A percentile compares a stretch with the other conserved stretches of the same genome.
These are phyloP conservation scores for Prunella strophiata DNA, from an alignment of 2,797 vertebrate genomes.

Conservation along the genomic window DNA sequence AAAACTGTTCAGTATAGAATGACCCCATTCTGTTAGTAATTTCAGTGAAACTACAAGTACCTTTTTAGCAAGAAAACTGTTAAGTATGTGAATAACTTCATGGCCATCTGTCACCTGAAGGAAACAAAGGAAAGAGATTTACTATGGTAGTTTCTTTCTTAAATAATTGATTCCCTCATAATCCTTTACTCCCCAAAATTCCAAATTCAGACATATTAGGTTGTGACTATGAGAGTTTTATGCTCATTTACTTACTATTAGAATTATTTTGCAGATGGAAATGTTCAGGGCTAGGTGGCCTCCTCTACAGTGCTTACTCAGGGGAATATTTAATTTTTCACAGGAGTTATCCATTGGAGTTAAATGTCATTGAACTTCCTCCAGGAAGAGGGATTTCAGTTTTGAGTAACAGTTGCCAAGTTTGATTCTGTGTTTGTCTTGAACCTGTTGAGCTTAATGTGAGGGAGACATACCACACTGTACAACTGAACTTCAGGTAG, in stretches of 20 bases:
- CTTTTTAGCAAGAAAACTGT: neutral
- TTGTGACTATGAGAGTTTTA: neutral
- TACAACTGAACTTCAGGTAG: slow-evolving; percentile 34
- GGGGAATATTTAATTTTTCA: slow-evolving; percentile 13
- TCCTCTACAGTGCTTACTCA: neutral
- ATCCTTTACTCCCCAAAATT: neutral
- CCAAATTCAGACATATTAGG: neutral
- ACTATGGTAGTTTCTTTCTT: neutral
- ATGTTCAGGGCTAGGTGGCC: neutral
- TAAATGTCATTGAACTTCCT: slow-evolving; percentile 24
- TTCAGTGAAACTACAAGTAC: neutral
- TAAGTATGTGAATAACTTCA: neutral
- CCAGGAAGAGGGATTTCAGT: slow-evolving; percentile 22
- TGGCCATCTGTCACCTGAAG: neutral
- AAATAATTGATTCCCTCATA: neutral
- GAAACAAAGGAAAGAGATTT: neutral
- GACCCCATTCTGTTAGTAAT: neutral
- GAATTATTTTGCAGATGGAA: neutral
- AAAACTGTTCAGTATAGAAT: neutral
- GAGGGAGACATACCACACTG: neutral
- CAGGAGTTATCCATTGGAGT: neutral
- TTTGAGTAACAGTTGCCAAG: slow-evolving; percentile 19
- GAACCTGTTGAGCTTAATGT: neutral
- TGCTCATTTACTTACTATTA: neutral
- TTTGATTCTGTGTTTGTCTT: slow-evolving; percentile 22